Conservation (phyloP, 2,797 vertebrate species). For the Pipistrellus pygmaeus region DNA sequence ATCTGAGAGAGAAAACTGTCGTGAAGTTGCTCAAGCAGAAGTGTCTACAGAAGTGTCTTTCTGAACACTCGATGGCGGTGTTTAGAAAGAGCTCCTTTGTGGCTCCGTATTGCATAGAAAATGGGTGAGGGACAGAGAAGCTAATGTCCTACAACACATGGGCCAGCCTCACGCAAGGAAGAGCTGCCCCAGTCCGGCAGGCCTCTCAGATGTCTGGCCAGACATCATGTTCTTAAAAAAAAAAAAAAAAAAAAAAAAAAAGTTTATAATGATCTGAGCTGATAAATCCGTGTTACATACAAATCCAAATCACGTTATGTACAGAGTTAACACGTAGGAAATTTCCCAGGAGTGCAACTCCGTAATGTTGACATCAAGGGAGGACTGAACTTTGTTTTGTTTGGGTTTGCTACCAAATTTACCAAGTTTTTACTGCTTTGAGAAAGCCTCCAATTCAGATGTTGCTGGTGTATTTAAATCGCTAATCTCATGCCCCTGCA, state of each 20-base stretch:
- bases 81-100: constrained; percentile 47
- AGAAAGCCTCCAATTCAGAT: background rate
- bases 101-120: background rate
- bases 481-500: background rate
- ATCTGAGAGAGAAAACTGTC: constrained; percentile 38
- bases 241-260: too few relatives aligned
- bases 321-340: background rate
- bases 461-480: background rate
- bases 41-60: background rate
- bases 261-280: background rate
- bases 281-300: constrained; percentile 1
- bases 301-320: background rate
- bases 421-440: background rate
- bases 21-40: constrained; percentile 67
- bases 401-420: background rate
- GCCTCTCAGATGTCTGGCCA: background rate
- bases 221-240: background rate
- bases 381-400: background rate
- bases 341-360: background rate
- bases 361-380: background rate
- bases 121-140: background rate
- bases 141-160: background rate
- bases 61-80: constrained; percentile 3
- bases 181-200: background rate
- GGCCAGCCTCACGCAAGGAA: background rate